A percentile compares a stretch with the other conserved stretches of the same genome.
These are phyloP conservation scores for Ectropis grisescens DNA, from an alignment of 1,140 invertebrate species.

Conservation along the genomic window DNA sequence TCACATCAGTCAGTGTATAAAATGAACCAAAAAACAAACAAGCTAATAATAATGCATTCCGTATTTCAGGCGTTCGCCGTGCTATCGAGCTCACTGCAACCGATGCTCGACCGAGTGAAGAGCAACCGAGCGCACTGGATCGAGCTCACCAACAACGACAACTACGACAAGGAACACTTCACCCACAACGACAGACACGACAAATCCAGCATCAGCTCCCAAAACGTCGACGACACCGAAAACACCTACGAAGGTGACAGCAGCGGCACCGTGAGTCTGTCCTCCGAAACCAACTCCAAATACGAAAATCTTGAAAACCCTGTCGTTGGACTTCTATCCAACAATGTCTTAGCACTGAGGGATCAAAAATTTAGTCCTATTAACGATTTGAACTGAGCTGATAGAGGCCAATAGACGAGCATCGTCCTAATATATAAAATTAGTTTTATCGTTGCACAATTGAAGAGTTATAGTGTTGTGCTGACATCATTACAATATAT, in stretches of 20 bases:
- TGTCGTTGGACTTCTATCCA: conserved; percentile 48
- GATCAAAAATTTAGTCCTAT: conserved; percentile 50
- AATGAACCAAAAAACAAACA: no score
- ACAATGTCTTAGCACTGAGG: conserved; percentile 33
- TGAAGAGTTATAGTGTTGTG: no score
- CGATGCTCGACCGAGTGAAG: conserved; percentile 87
- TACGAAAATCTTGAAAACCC: conserved; percentile 60
- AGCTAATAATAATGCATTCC: no score
- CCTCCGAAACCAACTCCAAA: conserved; percentile 57
- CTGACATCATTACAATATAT: no score
- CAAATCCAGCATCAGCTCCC: conserved; percentile 49
- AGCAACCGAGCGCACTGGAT: conserved; percentile 89
- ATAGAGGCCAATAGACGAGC: conserved; percentile 41
- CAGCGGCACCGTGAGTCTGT: conserved; percentile 52
- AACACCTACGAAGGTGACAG: conserved; percentile 55
- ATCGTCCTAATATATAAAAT: no score
- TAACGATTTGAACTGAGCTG: conserved; percentile 39
- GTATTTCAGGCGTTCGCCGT: conserved; percentile 90
- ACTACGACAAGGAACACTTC: conserved; percentile 27
- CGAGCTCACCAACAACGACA: conserved; percentile 74
- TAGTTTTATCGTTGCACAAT: no score
- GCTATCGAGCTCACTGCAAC: conserved; percentile 82
- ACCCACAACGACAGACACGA: conserved; percentile 34
- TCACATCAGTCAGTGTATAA: no score
- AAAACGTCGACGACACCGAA: conserved; percentile 50